Evolutionary conservation across 1,140 invertebrate species (phyloP), one percentile per base, ranked within the genome.

Genomic region (Helicoverpa zea): DNA sequence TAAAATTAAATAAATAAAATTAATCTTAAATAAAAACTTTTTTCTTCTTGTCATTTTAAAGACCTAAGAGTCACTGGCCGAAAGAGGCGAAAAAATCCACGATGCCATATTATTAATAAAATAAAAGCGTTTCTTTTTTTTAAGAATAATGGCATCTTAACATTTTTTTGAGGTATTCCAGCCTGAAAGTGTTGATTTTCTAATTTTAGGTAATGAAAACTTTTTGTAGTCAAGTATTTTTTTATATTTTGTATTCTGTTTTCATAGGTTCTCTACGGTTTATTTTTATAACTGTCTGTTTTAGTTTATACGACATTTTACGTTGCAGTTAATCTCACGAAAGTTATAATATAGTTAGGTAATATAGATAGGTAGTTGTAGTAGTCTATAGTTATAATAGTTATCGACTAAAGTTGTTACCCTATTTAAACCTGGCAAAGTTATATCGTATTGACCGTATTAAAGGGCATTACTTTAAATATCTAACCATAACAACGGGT

Each of bases 401-500:
- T 5, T 35, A 35, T 5, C 5, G 5, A 9, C 35, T 43, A 43
- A 43, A 43, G 35, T 9, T 43, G 5, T 43, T 43, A 9, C 9
- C 35, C 29, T 4, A 35, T 12, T 61, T 63, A n/a, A 63, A 63
- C 13, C 9, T 9, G 4, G 29, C 30, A 63, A n/a, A 35, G 13
- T n/a, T 43, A 68, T 68, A 18, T 68, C 16, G 64, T 49, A 43
- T 14, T 68, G 43, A 68, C 47, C 64, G 13, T 43, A 43, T 16
- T 68, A 13, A n/a, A 18, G 64, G 64, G 47, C 64, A 49, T 18
- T 68, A 43, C 64, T 49, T 68, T 16, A 51, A 49, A 43, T 9
- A 43, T 9, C 35, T 68, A 35, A 43, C 63, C 70, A 43, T 68
- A 58, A 58, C 70, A 18, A 73, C 52, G 58, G 70, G 18, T 54